Conservation (phyloP, 1,140 invertebrate species). For the Penaeus japonicus region DNA sequence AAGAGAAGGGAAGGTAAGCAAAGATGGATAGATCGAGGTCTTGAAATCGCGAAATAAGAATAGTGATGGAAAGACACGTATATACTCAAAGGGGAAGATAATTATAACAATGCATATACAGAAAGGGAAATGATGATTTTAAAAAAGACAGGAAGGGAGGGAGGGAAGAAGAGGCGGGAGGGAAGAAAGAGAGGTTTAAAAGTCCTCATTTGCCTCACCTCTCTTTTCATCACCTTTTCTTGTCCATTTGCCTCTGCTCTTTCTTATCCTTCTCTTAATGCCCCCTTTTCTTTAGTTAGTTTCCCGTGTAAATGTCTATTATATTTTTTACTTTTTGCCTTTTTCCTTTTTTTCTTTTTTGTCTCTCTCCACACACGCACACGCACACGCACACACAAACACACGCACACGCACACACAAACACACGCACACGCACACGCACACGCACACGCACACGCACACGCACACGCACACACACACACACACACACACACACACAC, state of each 20-base stretch:
- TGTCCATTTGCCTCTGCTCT: neutral
- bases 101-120: too few relatives aligned
- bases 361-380: neutral
- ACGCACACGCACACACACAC: slow-evolving; percentile 19
- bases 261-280: neutral
- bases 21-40: too few relatives aligned
- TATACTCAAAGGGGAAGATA: too few relatives aligned
- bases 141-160: neutral
- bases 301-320: neutral
- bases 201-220: too few relatives aligned
- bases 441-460: slow-evolving; percentile 1
- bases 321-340: neutral
- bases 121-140: too few relatives aligned
- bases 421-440: neutral
- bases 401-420: neutral
- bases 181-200: neutral
- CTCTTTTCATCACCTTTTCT: too few relatives aligned
- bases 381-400: too few relatives aligned
- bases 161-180: neutral
- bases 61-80: too few relatives aligned
- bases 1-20: too few relatives aligned
- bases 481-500: neutral
- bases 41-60: too few relatives aligned
- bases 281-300: neutral
- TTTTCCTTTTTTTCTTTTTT: neutral